phyloP scores from a whole-genome alignment of 2,797 vertebrate genomes.

The Coracias cyanogaster region DNA sequence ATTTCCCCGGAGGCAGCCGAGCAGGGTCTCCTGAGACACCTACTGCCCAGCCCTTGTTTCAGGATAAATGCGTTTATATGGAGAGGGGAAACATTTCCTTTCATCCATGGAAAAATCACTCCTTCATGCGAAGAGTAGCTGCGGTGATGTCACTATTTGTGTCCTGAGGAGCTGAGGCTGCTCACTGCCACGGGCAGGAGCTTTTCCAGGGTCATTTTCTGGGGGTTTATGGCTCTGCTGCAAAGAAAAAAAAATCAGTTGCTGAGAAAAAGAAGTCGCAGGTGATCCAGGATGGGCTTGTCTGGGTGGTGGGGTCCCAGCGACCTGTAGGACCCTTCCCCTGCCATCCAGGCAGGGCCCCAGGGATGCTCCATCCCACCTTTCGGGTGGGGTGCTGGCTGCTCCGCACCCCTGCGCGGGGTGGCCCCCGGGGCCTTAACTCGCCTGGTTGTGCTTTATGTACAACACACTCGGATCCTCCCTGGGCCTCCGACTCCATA shows the following conservation, averaged over 20 bases:
- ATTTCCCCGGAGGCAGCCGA: accelerated
- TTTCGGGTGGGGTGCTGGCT: neutral
- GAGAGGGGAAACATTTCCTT: neutral
- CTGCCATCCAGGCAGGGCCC: accelerated
- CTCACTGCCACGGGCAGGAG: neutral
- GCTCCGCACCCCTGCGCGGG: neutral
- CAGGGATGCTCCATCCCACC: neutral
- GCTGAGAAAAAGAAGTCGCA: neutral
- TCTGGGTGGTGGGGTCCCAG: accelerated
- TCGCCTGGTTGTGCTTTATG: neutral
- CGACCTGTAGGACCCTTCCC: accelerated
- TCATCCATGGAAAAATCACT: neutral
- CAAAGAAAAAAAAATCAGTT: neutral
- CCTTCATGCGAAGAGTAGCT: neutral
- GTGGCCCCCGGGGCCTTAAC: accelerated
- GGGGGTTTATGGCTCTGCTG: neutral
- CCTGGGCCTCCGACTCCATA: neutral
- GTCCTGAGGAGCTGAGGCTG: neutral
- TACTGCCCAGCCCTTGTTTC: neutral
- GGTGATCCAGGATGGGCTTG: neutral
- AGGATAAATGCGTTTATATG: neutral
- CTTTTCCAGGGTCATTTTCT: neutral
- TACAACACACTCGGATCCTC: neutral
- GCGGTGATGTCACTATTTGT: neutral
- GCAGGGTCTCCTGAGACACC: accelerated